These are phyloP conservation scores for Astyanax mexicanus DNA, from an alignment of 2,797 vertebrate species.

Conservation along the genomic window DNA sequence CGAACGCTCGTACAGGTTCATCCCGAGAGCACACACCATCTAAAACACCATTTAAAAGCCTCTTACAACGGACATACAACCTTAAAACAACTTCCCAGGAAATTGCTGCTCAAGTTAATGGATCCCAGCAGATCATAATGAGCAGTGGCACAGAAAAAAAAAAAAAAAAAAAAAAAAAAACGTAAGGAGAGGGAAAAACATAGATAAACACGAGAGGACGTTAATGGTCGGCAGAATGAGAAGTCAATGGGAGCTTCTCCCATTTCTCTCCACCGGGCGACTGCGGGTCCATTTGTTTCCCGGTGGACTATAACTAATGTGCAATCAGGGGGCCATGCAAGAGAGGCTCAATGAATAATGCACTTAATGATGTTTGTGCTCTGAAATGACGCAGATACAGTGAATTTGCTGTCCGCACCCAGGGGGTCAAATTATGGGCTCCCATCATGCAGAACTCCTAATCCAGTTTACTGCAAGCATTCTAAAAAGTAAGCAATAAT, in stretches of 20 bases:
- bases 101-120: conserved; percentile 69
- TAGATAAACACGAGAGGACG: conserved; percentile 70
- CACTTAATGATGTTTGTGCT: conserved; percentile 78
- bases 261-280: conserved; percentile 68
- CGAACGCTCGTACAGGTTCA: conserved; percentile 41
- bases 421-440: conserved; percentile 39
- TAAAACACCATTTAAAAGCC: conserved; percentile 38
- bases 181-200: conserved; percentile 65
- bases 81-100: conserved; percentile 43
- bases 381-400: conserved; percentile 66
- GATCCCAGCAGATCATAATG: conserved; percentile 67
- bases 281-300: conserved; percentile 71
- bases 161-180: too few species aligned
- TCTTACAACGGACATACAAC: conserved; percentile 24
- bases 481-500: conserved; percentile 55
- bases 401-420: conserved; percentile 52
- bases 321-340: conserved; percentile 67
- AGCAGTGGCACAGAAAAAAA: conserved; percentile 60
- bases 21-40: conserved; percentile 33
- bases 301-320: conserved; percentile 75
- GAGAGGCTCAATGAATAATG: conserved; percentile 73
- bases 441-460: conserved; percentile 12
- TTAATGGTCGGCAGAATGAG: conserved; percentile 58
- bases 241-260: conserved; percentile 68
- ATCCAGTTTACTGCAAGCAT: conserved; percentile 34